These are phyloP conservation scores for Eupsilia transversa DNA, from an alignment of 2,888 invertebrate genomes.

Conservation along the genomic window DNA sequence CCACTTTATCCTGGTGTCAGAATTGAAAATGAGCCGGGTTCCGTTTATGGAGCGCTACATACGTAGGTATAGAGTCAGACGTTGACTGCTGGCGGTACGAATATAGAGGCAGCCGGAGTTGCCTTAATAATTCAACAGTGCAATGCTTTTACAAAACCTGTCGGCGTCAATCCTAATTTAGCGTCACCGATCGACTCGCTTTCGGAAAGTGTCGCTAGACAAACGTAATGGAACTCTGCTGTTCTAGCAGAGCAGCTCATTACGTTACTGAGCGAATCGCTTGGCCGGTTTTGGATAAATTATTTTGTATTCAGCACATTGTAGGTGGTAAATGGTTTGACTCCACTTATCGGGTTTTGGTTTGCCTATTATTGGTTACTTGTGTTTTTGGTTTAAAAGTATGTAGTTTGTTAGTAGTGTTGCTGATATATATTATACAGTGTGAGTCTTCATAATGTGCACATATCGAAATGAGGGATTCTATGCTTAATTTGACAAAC, in stretches of 20 bases:
- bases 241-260: constrained; percentile 76
- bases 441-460: too few relatives aligned
- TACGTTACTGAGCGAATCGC: constrained; percentile 65
- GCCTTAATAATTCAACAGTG: constrained; percentile 91
- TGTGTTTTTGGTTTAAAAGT: constrained; percentile 7
- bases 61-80: constrained; percentile 73
- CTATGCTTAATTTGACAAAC: too few relatives aligned
- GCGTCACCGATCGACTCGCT: constrained; percentile 87
- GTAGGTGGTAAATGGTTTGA: constrained; percentile 38
- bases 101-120: constrained; percentile 87
- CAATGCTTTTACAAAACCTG: constrained; percentile 91
- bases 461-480: too few relatives aligned
- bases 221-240: constrained; percentile 88
- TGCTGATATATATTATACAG: background rate
- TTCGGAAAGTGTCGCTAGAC: constrained; percentile 88
- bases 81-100: constrained; percentile 81
- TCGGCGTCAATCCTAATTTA: constrained; percentile 90
- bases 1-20: constrained; percentile 88
- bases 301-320: constrained; percentile 53
- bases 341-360: constrained; percentile 28
- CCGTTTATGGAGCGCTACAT: constrained; percentile 83
- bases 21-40: constrained; percentile 87
- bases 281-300: constrained; percentile 60
- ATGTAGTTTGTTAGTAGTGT: constrained; percentile 2
- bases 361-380: constrained; percentile 22